These are phyloP conservation scores for Drosophila eohydei DNA, from an alignment of 2,888 invertebrate species.

Conservation along the genomic window DNA sequence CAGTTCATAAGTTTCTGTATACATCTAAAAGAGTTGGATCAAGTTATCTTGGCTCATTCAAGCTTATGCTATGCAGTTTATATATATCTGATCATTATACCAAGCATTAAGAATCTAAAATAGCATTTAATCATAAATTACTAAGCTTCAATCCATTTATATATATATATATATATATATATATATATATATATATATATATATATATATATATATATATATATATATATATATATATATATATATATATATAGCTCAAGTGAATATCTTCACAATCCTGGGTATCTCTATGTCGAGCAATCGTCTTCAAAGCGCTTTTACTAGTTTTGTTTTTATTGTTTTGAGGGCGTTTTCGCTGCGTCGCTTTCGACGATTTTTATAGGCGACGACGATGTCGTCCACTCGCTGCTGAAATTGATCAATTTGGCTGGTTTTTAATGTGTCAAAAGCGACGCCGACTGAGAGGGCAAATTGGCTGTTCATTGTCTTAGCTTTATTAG, in stretches of 20 bases:
- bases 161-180: too few species aligned
- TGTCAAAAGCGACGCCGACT: conserved; percentile 62
- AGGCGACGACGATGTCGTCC: conserved; percentile 44
- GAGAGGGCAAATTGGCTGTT: background rate
- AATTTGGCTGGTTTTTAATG: conserved; percentile 66
- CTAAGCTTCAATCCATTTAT: too few species aligned
- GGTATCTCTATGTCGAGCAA: background rate
- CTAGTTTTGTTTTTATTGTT: conserved; percentile 8
- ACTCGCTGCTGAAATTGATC: conserved; percentile 62
- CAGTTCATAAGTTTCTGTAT: background rate
- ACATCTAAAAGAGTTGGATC: background rate
- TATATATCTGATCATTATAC: too few species aligned
- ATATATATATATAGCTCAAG: too few species aligned
- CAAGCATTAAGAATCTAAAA: too few species aligned
- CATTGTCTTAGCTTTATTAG: conserved; percentile 35
- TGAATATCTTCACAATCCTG: background rate
- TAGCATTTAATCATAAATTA: too few species aligned
- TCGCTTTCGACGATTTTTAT: conserved; percentile 45
- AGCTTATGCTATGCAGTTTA: too few species aligned
- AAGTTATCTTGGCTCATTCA: too few species aligned
- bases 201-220: too few species aligned
- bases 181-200: too few species aligned
- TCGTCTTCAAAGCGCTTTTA: accelerated
- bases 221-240: too few species aligned
- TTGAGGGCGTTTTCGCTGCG: conserved; percentile 61